Conservation (phyloP, 2,797 vertebrate species). For the Mionectes olivaceus region DNA sequence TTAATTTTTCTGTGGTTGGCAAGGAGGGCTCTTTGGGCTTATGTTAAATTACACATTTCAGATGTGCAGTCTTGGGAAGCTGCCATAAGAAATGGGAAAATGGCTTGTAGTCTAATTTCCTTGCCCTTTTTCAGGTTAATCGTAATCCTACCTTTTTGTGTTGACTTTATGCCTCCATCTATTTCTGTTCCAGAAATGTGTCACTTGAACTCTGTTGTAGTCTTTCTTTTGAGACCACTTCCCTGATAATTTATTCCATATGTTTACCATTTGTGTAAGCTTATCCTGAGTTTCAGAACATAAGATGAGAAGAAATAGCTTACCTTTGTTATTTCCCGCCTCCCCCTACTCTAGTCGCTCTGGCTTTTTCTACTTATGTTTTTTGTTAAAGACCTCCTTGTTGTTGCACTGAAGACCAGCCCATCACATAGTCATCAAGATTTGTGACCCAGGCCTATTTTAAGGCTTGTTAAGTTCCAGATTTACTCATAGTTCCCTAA, state of each 20-base stretch:
- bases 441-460: conserved; percentile 59
- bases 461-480: conserved; percentile 61
- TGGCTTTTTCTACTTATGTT: background rate
- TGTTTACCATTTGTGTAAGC: conserved; percentile 40
- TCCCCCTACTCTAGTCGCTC: background rate
- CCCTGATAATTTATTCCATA: conserved; percentile 63
- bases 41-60: conserved; percentile 41
- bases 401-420: background rate
- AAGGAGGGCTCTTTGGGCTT: background rate
- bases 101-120: conserved; percentile 25
- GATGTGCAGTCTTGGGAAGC: conserved; percentile 37
- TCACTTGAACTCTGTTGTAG: conserved; percentile 57
- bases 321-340: background rate
- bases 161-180: conserved; percentile 57
- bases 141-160: conserved; percentile 45
- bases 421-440: background rate
- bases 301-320: conserved; percentile 35
- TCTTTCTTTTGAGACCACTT: conserved; percentile 58
- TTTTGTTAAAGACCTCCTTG: conserved; percentile 18
- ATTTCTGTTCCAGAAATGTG: conserved; percentile 49
- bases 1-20: conserved; percentile 37
- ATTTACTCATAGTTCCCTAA: conserved; percentile 68
- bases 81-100: conserved; percentile 39
- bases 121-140: conserved; percentile 60
- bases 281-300: conserved; percentile 5